Evolutionary conservation across 2,888 invertebrate species (phyloP), one percentile per base, ranked within the genome.

Genomic region (Drosophila kanekoi): DNA sequence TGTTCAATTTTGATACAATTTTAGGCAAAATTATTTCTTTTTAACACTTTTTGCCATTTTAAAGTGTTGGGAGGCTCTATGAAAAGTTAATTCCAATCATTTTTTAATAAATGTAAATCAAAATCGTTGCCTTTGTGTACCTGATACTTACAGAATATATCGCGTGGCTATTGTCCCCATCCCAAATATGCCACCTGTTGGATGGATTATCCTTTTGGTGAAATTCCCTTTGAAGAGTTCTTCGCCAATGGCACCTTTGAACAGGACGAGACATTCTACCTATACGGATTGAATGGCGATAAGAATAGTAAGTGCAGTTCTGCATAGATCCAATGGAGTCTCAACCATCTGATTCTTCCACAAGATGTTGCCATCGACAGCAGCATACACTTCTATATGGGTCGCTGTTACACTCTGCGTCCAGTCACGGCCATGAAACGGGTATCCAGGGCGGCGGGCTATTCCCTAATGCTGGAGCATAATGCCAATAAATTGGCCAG

Each of bases 161-260:
- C 89, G 1, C 63, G 61, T 0, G 79, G 74, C 0, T 11, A 28
- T 3, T 91, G 91, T 33, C 78, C 91, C 0, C 94, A 94, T 77
- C 94, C 94, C 0, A 92, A 92, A 0, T 93, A 85, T 74, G 93
- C 94, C 0, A 93, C 93, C 0, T 91, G 92, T 10, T 95, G 95
- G 95, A 79, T 85, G 4, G 77, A 92, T 32, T 96, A 94, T 91
- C 93, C 94, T 48, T 96, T 94, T 90, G 92, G 93, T 0, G 92
- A 92, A n/a, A 85, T 92, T 3, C 92, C 93, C 0, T 82, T 95
- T 28, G 93, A 94, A 4, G 93, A 94, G 4, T 93, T 96, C 41
- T 95, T 95, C 92, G 91, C 93, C 0, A 94, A 94, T 41, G 93
- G 94, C 13, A 95, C 95, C 0, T 95, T 93, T 76, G 91, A 91